A percentile compares a stretch with the other conserved stretches of the same genome.
Evolutionary conservation across 2,797 vertebrate genomes (phyloP).

Genomic region (Melanotaenia boesemani): DNA sequence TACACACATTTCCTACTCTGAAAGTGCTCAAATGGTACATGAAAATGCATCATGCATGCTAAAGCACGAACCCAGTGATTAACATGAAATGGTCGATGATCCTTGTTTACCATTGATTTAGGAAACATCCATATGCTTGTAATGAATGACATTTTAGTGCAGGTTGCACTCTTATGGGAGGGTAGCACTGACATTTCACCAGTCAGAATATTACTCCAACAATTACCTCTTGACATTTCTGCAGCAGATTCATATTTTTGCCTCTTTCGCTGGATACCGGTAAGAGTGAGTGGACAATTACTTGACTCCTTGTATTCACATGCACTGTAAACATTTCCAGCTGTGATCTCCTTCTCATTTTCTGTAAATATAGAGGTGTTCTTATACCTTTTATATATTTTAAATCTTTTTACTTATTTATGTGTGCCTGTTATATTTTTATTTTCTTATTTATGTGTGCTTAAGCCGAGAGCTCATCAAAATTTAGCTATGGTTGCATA

Average conservation of each 20-base stretch:
- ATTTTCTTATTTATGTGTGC: too few relatives aligned
- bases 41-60: background rate
- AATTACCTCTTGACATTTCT: slow-evolving; percentile 81
- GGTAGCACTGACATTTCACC: slow-evolving; percentile 70
- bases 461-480: too few relatives aligned
- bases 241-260: slow-evolving; percentile 65
- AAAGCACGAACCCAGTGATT: slow-evolving; percentile 28
- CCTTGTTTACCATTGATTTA: slow-evolving; percentile 44
- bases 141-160: slow-evolving; percentile 44
- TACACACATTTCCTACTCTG: background rate
- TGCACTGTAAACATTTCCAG: slow-evolving; percentile 61
- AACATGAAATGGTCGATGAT: slow-evolving; percentile 27
- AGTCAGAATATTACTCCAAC: slow-evolving; percentile 66
- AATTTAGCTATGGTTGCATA: too few relatives aligned
- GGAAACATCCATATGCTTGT: slow-evolving; percentile 21
- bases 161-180: slow-evolving; percentile 46
- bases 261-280: slow-evolving; percentile 27
- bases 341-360: slow-evolving; percentile 37
- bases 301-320: slow-evolving; percentile 63
- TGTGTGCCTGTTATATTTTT: too few relatives aligned
- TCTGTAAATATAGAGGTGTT: too few relatives aligned
- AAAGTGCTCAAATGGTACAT: slow-evolving; percentile 6
- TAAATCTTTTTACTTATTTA: too few relatives aligned
- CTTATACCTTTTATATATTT: too few relatives aligned
- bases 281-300: slow-evolving; percentile 45